Conservation (phyloP, 2,797 vertebrate genomes). For the Chromobotia macracanthus region DNA sequence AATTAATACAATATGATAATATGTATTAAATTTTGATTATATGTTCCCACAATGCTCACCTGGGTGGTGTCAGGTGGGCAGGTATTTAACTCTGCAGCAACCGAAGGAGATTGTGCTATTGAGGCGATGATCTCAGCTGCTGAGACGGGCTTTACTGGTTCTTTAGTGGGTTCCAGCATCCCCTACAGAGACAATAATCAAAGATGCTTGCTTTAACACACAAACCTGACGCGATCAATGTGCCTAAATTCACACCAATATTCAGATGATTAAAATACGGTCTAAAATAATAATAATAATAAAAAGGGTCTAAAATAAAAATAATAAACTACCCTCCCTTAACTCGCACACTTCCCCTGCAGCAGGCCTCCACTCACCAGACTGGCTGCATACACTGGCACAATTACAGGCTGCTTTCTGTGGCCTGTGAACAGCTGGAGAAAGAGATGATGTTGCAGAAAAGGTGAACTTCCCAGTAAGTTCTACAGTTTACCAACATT, state of each 20-base stretch:
- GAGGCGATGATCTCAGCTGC: conserved; percentile 98
- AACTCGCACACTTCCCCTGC: not conserved
- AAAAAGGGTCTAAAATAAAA: too few relatives aligned
- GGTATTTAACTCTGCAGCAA: conserved; percentile 80
- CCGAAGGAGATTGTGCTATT: conserved; percentile 85
- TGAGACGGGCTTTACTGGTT: conserved; percentile 93
- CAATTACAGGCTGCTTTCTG: conserved; percentile 97
- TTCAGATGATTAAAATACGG: too few relatives aligned
- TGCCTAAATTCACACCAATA: not conserved
- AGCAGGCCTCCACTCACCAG: conserved; percentile 83
- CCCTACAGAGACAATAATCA: conserved; percentile 76
- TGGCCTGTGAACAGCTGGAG: conserved; percentile 94
- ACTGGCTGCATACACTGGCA: conserved; percentile 97
- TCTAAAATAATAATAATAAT: too few relatives aligned
- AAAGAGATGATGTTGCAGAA: not conserved
- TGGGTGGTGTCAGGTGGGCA: conserved; percentile 85
- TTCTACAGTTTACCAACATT: too few relatives aligned
- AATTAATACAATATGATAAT: too few relatives aligned
- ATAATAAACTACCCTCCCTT: not conserved
- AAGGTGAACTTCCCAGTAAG: not conserved
- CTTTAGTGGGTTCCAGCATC: conserved; percentile 98
- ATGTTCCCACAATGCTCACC: conserved; percentile 72
- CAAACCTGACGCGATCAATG: not conserved
- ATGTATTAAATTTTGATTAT: too few relatives aligned
- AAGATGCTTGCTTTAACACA: not conserved